Conservation (phyloP, 2,888 invertebrate genomes). For the Euspilapteryx auroguttella region DNA sequence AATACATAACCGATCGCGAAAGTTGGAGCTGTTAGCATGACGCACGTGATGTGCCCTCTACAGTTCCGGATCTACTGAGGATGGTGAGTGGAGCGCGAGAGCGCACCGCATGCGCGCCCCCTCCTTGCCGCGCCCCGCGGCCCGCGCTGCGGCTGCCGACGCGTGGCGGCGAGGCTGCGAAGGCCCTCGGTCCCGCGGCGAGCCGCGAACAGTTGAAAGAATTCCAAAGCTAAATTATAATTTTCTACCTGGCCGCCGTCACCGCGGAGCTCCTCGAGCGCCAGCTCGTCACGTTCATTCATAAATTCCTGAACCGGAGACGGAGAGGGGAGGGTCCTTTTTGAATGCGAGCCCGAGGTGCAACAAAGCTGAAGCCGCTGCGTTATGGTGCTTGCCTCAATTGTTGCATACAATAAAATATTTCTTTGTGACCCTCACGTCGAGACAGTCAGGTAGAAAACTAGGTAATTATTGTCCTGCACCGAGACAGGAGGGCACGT, state of each 20-base stretch:
- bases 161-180: conserved; percentile 12
- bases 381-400: conserved; percentile 29
- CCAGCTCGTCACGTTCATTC: conserved; percentile 54
- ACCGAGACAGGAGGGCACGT: conserved; percentile 28
- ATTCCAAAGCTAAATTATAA: conserved; percentile 48
- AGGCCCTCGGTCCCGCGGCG: conserved; percentile 12
- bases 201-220: conserved; percentile 40
- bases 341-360: conserved; percentile 18
- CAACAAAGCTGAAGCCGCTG: conserved; percentile 22
- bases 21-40: conserved; percentile 65
- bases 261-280: conserved; percentile 37
- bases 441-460: conserved; percentile 35
- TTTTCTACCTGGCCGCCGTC: conserved; percentile 54
- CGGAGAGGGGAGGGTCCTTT: conserved; percentile 19
- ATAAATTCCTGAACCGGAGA: conserved; percentile 47
- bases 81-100: conserved; percentile 21
- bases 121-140: conserved; percentile 58
- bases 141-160: conserved; percentile 11
- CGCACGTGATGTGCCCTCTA: conserved; percentile 50
- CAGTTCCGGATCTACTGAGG: conserved; percentile 42
- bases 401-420: conserved; percentile 31
- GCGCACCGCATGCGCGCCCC: conserved; percentile 49
- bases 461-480: conserved; percentile 34
- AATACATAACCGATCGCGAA: conserved; percentile 60
- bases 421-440: conserved; percentile 40